Base-by-base conservation (phyloP, 2,797 vertebrate genomes). In the Leucoraja ocellata region DNA sequence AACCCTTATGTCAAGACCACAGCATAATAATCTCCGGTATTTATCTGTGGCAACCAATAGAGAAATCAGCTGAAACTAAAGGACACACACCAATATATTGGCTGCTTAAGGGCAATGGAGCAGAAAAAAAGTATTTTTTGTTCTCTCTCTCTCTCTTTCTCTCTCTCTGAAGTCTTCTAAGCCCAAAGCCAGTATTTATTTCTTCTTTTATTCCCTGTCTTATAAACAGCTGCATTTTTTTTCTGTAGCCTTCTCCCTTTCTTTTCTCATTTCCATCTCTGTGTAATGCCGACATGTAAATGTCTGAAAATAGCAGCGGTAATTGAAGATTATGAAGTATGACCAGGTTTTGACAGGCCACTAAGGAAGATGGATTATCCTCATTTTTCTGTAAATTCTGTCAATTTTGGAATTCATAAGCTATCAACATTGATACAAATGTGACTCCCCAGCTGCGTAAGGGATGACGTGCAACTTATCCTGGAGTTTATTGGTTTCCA, bases 331-430 rank as follows among this genome's bases (percentile, higher is more conserved):
- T 98, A 99, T 99, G 98, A 99, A 99, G 98, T 99, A 99, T 99
- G 98, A 98, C 98, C 98, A 98, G 97, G 97, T 96, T 97, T 97
- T 99, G 98, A 99, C 98, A 99, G 98, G 96, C 96, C 94, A 96
- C 98, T 99, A 99, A 99, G 98, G 98, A 99, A 99, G 98, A 99
- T 99, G 98, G 98, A 99, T 99, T 98, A 99, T 99, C 98, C 98
- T 99, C 98, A 99, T 99, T 99, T 98, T 97, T 97, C 97, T 97
- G 97, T 99, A 99, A 99, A 99, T 98, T 99, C 98, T 99, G 98
- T 99, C 98, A 99, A 98, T 99, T 99, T 98, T 97, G 97, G 97
- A 97, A 97, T 98, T 98, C 98, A 98, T 98, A 98, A 97, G 97
- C 98, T 98, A 98, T 99, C 98, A 98, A 97, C 97, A 97, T 97